These are phyloP conservation scores for Nemurella pictetii DNA, from an alignment of 2,888 invertebrate species.

Conservation along the genomic window DNA sequence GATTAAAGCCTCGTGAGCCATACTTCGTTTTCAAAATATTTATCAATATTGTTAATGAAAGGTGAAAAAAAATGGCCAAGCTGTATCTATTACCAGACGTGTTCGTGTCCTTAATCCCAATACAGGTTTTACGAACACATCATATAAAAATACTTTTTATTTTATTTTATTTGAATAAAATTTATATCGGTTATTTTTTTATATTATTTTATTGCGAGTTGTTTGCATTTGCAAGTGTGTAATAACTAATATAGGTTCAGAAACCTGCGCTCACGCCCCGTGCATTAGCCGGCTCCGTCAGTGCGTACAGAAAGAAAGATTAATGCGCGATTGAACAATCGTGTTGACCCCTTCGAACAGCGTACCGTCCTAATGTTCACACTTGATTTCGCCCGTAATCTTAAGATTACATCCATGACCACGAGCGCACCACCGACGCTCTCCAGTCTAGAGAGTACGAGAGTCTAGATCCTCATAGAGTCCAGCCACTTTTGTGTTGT, in stretches of 20 bases:
- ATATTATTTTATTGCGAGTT: slow-evolving; percentile 12
- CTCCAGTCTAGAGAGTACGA: no score
- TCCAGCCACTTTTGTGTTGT: no score
- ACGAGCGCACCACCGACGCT: neutral
- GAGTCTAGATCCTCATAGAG: neutral
- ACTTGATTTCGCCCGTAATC: neutral
- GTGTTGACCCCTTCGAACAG: neutral
- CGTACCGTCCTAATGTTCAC: neutral
- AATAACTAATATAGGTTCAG: neutral
- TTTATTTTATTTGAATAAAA: slow-evolving; percentile 12
- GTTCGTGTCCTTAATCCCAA: slow-evolving; percentile 2
- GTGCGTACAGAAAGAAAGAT: neutral
- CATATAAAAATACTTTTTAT: neutral
- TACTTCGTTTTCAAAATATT: neutral
- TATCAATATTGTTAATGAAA: neutral
- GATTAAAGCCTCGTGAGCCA: neutral
- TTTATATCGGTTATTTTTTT: neutral
- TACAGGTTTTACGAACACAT: slow-evolving; percentile 5
- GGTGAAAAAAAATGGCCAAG: neutral
- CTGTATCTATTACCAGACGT: neutral
- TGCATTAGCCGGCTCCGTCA: neutral
- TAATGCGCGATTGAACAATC: neutral
- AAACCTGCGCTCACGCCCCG: neutral
- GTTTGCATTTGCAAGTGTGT: neutral
- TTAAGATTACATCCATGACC: neutral